Percentiles rank a stretch among this genome's conserved stretches.
Conservation (phyloP, 2,888 invertebrate genomes). For the Altica lythri region DNA sequence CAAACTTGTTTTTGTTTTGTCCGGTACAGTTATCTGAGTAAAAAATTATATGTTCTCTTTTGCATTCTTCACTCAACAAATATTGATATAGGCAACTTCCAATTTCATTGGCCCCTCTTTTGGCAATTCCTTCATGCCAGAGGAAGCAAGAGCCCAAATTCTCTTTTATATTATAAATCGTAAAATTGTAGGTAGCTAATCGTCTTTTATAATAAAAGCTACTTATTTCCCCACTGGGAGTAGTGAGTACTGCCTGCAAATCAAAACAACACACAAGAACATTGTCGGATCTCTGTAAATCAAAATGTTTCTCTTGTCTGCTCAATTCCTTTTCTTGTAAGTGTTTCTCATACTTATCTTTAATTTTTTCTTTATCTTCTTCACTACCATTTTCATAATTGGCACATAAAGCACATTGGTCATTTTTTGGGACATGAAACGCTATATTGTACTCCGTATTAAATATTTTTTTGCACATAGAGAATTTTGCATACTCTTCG, state of each 20-base stretch:
- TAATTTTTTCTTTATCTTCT: slow-evolving; percentile 1
- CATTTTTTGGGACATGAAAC: slow-evolving; percentile 17
- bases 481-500: not conserved
- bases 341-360: slow-evolving; percentile 13
- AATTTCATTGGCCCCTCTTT: slow-evolving; percentile 39
- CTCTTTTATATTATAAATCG: slow-evolving; percentile 32
- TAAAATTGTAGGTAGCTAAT: slow-evolving; percentile 33
- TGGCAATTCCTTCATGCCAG: slow-evolving; percentile 39
- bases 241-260: slow-evolving; percentile 34
- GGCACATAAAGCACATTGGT: slow-evolving; percentile 22
- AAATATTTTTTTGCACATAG: slow-evolving; percentile 3
- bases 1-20: too few species aligned
- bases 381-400: slow-evolving; percentile 6
- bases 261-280: slow-evolving; percentile 35
- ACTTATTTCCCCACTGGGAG: slow-evolving; percentile 31
- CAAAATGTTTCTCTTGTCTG: slow-evolving; percentile 12
- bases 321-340: slow-evolving; percentile 6
- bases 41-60: too few species aligned
- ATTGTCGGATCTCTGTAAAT: slow-evolving; percentile 12
- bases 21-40: too few species aligned
- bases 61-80: too few species aligned
- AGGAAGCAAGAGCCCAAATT: slow-evolving; percentile 38
- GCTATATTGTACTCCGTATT: slow-evolving; percentile 19
- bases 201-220: slow-evolving; percentile 38
- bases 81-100: slow-evolving; percentile 30